Evolutionary conservation across 2,113 vertebrate genomes (phyloP).

Genomic region (Arenaria interpres): DNA sequence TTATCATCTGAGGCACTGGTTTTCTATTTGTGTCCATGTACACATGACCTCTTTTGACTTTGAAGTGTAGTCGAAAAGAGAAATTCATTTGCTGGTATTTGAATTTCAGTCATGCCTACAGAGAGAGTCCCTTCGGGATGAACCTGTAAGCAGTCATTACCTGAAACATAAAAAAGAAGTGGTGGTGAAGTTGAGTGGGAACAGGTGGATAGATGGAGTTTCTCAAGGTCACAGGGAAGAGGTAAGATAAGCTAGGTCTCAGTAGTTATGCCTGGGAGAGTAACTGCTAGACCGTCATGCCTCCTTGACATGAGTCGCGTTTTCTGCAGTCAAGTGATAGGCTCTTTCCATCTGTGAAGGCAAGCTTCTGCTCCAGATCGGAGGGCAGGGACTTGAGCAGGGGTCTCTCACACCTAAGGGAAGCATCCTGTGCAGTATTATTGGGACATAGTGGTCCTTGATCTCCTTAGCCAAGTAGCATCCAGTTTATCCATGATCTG

Average conservation of each 20-base stretch:
- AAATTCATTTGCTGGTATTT: constrained; percentile 19
- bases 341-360: background rate
- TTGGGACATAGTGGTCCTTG: background rate
- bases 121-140: background rate
- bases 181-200: background rate
- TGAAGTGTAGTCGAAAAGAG: background rate
- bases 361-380: background rate
- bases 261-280: background rate
- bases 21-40: background rate
- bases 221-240: background rate
- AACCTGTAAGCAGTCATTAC: background rate
- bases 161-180: background rate
- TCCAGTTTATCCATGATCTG: background rate
- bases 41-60: constrained; percentile 33
- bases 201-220: background rate
- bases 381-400: background rate
- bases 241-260: background rate
- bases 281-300: background rate
- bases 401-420: background rate
- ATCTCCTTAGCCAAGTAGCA: background rate
- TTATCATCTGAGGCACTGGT: constrained; percentile 1
- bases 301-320: background rate
- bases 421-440: background rate
- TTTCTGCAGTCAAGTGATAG: background rate
- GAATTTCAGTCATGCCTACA: background rate